Conservation (phyloP, 92 coral and sea anemone genomes). For the Porites lobata region DNA sequence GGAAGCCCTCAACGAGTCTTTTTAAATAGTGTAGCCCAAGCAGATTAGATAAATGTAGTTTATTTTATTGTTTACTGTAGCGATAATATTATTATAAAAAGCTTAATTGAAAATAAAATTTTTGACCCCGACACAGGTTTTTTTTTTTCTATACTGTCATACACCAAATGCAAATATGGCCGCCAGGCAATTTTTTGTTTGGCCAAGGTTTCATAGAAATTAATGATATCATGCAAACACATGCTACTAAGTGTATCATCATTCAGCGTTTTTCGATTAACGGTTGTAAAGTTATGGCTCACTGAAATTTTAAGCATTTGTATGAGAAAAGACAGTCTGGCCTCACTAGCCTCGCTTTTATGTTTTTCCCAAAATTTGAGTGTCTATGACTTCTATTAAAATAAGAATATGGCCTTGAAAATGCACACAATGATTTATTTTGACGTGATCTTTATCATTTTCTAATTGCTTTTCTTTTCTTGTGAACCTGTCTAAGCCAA, state of each 20-base stretch:
- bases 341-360: constrained; percentile 7
- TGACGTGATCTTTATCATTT: constrained; percentile 9
- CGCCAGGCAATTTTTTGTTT: constrained; percentile 8
- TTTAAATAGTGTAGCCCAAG: too few relatives aligned
- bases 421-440: constrained; percentile 5
- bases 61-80: too few relatives aligned
- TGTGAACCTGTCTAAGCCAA: too few relatives aligned
- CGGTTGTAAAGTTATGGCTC: constrained; percentile 7
- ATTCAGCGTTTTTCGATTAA: constrained; percentile 2
- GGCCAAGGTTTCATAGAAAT: constrained; percentile 3
- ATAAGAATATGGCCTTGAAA: not conserved
- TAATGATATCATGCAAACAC: constrained; percentile 7
- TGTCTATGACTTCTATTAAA: not conserved
- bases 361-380: constrained; percentile 1
- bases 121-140: too few relatives aligned
- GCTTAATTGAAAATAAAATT: too few relatives aligned
- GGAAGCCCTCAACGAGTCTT: too few relatives aligned
- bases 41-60: too few relatives aligned
- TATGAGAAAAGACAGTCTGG: constrained; percentile 6
- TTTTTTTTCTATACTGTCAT: not conserved
- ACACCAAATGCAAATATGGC: constrained; percentile 18
- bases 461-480: not conserved
- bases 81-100: too few relatives aligned
- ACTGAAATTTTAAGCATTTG: constrained; percentile 6
- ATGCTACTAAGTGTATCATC: constrained; percentile 11